These are phyloP conservation scores for Rhingia campestris DNA, from an alignment of 2,888 invertebrate species.

Conservation along the genomic window DNA sequence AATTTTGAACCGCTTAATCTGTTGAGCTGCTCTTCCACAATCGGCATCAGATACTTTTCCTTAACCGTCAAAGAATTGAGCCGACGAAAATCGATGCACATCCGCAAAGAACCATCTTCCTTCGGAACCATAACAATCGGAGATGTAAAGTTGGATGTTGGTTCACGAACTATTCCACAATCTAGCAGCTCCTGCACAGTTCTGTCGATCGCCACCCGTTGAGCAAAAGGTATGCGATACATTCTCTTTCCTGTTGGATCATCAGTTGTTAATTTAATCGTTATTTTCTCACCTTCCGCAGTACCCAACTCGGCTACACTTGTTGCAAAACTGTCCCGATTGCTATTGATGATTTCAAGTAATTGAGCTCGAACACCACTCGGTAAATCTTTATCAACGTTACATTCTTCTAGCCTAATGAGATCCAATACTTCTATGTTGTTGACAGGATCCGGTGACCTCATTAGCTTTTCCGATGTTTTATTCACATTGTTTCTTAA, in stretches of 20 bases:
- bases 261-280: too few relatives aligned
- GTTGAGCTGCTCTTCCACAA: too few relatives aligned
- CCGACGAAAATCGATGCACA: not conserved
- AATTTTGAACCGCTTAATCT: not conserved
- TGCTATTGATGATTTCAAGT: not conserved
- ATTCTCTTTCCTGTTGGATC: too few relatives aligned
- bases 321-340: too few relatives aligned
- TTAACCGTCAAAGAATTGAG: not conserved
- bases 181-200: not conserved
- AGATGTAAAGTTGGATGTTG: not conserved
- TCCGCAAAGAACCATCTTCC: not conserved
- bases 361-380: not conserved
- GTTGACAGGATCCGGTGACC: conserved; percentile 1
- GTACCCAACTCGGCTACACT: too few relatives aligned
- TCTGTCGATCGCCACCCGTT: conserved; percentile 3
- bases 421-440: not conserved
- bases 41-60: too few relatives aligned
- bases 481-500: not conserved
- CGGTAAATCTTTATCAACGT: conserved; percentile 5
- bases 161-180: not conserved
- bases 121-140: not conserved
- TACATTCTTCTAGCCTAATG: not conserved
- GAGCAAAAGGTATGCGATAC: too few relatives aligned
- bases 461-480: not conserved
- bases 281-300: too few relatives aligned